Conservation (phyloP, 2,797 vertebrate genomes). For the Pagetopsis macropterus region DNA sequence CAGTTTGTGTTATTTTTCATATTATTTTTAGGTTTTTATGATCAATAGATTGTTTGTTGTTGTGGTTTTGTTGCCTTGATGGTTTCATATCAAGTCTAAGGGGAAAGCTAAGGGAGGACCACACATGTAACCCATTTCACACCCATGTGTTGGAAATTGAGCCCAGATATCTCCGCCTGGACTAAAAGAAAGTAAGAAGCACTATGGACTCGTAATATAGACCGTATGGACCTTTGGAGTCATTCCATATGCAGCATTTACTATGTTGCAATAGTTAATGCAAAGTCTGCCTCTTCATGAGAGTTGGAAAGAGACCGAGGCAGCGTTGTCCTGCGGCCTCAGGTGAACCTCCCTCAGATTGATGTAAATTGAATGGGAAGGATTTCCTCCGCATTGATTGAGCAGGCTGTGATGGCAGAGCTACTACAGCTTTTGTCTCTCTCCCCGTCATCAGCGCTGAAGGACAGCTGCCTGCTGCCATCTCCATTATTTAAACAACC, state of each 20-base stretch:
- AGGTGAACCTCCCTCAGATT: conserved; percentile 48
- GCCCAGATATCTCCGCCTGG: background rate
- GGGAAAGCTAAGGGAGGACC: background rate
- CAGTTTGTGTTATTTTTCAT: too few species aligned
- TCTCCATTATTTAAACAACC: conserved; percentile 48
- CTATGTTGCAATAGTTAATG: conserved; percentile 27
- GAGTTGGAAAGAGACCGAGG: background rate
- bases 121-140: background rate
- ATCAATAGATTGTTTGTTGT: too few species aligned
- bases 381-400: conserved; percentile 74
- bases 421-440: conserved; percentile 37
- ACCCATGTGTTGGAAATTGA: background rate
- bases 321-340: conserved; percentile 21
- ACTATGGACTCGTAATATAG: background rate
- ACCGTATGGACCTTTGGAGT: background rate
- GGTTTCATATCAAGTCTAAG: background rate
- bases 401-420: conserved; percentile 49
- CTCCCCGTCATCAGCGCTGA: conserved; percentile 57
- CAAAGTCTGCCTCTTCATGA: conserved; percentile 33
- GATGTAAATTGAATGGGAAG: conserved; percentile 66
- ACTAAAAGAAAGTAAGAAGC: background rate
- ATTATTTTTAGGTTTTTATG: too few species aligned
- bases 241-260: conserved; percentile 12
- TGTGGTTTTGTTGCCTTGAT: background rate
- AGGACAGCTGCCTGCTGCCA: conserved; percentile 58